Conservation (phyloP, 1,140 invertebrate species). For the Phortica variegata region DNA sequence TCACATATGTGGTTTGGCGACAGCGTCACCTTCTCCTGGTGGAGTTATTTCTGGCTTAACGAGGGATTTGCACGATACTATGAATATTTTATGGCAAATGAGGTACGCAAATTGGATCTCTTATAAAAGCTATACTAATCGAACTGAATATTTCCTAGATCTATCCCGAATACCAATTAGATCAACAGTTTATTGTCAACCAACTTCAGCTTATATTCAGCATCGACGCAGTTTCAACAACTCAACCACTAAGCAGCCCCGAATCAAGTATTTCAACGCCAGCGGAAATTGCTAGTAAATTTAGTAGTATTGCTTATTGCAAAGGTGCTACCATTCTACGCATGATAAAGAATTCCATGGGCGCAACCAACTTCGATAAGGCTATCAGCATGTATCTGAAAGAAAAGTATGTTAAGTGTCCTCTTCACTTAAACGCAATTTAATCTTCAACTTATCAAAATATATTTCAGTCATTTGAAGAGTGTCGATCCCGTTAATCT, state of each 20-base stretch:
- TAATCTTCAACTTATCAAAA: background rate
- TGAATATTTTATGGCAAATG: constrained; percentile 62
- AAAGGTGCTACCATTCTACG: constrained; percentile 73
- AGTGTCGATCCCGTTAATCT: constrained; percentile 25
- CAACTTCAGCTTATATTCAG: constrained; percentile 68
- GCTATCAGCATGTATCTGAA: constrained; percentile 65
- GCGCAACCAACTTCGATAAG: constrained; percentile 63
- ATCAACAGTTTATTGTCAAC: constrained; percentile 63
- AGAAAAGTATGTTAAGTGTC: constrained; percentile 56
- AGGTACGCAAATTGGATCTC: constrained; percentile 54
- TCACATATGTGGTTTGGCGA: constrained; percentile 72
- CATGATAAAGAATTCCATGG: constrained; percentile 72
- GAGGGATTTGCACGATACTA: constrained; percentile 71
- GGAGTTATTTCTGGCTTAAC: constrained; percentile 69
- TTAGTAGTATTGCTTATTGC: constrained; percentile 63
- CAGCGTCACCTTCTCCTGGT: constrained; percentile 68
- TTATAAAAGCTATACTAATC: no score
- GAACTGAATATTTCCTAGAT: constrained; percentile 23
- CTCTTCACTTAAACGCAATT: background rate
- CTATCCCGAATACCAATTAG: constrained; percentile 57
- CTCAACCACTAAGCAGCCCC: constrained; percentile 62
- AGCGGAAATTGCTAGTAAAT: constrained; percentile 59
- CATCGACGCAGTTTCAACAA: constrained; percentile 63
- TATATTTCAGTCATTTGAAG: constrained; percentile 21
- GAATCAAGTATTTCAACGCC: constrained; percentile 56